Conservation (phyloP, 2,113 vertebrate species). For the Paradisaea rubra region DNA sequence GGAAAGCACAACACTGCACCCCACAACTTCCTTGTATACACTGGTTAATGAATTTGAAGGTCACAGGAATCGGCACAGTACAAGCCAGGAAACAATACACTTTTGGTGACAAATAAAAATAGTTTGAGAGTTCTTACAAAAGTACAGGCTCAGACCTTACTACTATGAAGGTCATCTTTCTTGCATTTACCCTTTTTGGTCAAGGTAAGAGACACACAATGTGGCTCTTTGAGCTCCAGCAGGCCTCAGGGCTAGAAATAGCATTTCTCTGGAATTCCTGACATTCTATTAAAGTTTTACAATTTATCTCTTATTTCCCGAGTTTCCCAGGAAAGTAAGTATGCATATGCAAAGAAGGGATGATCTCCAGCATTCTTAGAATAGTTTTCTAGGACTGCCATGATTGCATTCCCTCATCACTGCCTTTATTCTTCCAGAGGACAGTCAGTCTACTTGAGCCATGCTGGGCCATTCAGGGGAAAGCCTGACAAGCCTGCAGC, state of each 20-base stretch:
- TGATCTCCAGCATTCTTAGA: neutral
- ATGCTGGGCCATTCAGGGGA: neutral
- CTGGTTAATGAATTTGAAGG: neutral
- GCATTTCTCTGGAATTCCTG: neutral
- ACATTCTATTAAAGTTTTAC: neutral
- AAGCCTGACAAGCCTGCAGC: neutral
- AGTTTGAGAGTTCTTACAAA: neutral
- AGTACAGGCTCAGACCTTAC: neutral
- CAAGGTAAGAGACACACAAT: neutral
- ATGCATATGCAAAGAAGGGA: neutral
- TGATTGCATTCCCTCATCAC: neutral
- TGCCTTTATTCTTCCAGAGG: neutral
- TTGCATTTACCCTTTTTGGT: neutral
- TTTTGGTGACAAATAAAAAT: neutral
- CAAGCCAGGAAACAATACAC: neutral
- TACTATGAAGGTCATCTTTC: neutral
- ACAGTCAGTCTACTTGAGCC: neutral
- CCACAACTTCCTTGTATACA: neutral
- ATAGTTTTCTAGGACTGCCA: neutral
- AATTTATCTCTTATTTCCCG: neutral
- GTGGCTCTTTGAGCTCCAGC: neutral
- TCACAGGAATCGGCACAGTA: neutral
- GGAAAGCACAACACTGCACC: neutral
- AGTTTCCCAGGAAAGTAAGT: neutral
- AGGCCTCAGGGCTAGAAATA: neutral